Evolutionary conservation across 2,797 vertebrate genomes (phyloP).

Genomic region (Acanthurus lineatus): DNA sequence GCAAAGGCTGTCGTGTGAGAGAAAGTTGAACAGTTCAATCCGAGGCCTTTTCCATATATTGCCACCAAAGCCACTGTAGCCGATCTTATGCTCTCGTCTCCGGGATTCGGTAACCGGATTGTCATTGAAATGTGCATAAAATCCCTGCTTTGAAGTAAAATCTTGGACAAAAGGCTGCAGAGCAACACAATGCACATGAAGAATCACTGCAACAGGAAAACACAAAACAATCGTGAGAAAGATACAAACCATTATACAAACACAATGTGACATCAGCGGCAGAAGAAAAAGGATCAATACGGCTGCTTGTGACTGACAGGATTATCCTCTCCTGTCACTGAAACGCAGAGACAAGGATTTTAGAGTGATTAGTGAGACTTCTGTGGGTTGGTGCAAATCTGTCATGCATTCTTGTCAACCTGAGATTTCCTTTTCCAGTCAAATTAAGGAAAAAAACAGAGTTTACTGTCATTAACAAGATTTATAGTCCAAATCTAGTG

Average conservation of each 20-base stretch:
- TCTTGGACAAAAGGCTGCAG: constrained; percentile 23
- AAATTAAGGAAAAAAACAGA: constrained; percentile 20
- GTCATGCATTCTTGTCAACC: constrained; percentile 12
- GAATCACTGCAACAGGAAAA: constrained; percentile 11
- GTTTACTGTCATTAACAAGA: not conserved
- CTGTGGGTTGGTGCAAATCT: constrained; percentile 35
- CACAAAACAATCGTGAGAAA: not conserved
- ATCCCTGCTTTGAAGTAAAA: constrained; percentile 51
- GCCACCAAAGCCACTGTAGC: constrained; percentile 29
- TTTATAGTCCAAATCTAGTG: not conserved
- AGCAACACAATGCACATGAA: constrained; percentile 22
- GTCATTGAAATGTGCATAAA: constrained; percentile 39
- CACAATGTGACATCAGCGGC: constrained; percentile 13
- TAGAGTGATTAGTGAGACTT: constrained; percentile 35
- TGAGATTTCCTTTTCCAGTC: not conserved
- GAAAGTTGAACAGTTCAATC: constrained; percentile 50
- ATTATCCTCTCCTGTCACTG: constrained; percentile 26
- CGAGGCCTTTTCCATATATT: constrained; percentile 19
- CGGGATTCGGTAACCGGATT: constrained; percentile 21
- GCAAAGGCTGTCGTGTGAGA: constrained; percentile 18
- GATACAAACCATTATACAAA: constrained; percentile 4
- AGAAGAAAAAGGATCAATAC: constrained; percentile 20
- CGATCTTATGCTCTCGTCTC: constrained; percentile 26
- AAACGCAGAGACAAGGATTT: constrained; percentile 33
- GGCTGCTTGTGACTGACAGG: constrained; percentile 19